Conservation (phyloP, 2,797 vertebrate genomes). For the Leptodactylus fallax region DNA sequence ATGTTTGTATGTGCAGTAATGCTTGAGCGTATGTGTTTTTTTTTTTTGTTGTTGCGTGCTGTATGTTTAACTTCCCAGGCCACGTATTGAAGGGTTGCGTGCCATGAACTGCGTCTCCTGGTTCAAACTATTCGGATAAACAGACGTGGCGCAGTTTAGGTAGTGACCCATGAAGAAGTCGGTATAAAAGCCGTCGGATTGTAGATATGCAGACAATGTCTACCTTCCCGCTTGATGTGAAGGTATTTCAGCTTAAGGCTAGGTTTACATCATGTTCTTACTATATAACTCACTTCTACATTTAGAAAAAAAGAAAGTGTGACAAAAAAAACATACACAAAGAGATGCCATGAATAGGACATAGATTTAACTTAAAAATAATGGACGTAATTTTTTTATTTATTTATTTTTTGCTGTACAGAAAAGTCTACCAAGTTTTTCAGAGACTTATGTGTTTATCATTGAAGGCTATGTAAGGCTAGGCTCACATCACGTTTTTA, state of each 20-base stretch:
- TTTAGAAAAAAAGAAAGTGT: too few relatives aligned
- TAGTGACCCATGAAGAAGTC: neutral
- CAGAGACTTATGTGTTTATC: too few relatives aligned
- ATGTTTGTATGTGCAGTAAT: neutral
- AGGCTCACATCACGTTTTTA: too few relatives aligned
- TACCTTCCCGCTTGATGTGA: neutral
- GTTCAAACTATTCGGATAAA: neutral
- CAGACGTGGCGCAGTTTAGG: neutral
- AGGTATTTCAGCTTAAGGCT: neutral
- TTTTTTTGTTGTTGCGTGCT: neutral
- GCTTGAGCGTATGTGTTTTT: neutral
- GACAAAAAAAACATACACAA: too few relatives aligned
- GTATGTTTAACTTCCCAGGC: conserved; percentile 43
- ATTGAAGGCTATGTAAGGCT: too few relatives aligned
- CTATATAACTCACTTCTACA: too few relatives aligned
- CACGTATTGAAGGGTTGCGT: conserved; percentile 25
- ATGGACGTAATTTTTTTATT: too few relatives aligned
- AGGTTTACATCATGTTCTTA: too few relatives aligned
- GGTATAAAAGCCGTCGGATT: neutral
- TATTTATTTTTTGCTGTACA: too few relatives aligned
- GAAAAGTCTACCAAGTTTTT: too few relatives aligned
- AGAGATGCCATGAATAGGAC: too few relatives aligned
- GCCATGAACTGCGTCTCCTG: conserved; percentile 16
- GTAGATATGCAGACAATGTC: neutral
- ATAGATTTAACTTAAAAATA: too few relatives aligned